phyloP scores from a whole-genome alignment of 2,113 vertebrate species.

The Vulpes vulpes region DNA sequence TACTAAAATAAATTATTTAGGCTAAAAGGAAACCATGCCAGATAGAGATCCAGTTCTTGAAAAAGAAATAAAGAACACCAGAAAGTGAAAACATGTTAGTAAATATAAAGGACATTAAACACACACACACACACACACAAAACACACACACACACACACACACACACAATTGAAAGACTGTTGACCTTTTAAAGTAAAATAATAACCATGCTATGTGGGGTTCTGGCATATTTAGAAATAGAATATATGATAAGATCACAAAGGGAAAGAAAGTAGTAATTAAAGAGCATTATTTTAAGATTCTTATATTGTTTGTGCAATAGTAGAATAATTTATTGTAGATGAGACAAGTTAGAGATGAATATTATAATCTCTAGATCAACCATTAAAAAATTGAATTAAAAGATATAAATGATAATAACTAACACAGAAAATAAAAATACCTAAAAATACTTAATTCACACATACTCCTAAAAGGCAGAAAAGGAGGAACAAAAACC shows the following conservation, averaged over 20 bases:
- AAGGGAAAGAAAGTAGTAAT: neutral
- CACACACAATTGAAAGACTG: neutral
- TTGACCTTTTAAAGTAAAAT: slow-evolving; percentile 24
- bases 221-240: slow-evolving; percentile 41
- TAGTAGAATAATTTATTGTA: neutral
- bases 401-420: neutral
- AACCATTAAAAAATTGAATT: neutral
- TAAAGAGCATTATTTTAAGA: slow-evolving; percentile 50
- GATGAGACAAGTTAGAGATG: slow-evolving; percentile 13
- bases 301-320: neutral
- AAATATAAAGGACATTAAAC: neutral
- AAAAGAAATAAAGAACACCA: neutral
- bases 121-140: neutral
- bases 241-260: neutral
- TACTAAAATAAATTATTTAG: neutral
- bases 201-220: neutral
- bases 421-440: neutral
- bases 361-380: neutral
- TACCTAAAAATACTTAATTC: neutral
- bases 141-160: neutral
- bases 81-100: slow-evolving; percentile 5
- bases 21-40: neutral
- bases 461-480: neutral
- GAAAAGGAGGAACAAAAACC: neutral
- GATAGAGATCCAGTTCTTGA: neutral